Conservation (phyloP, 2,888 invertebrate species). For the Keiferia lycopersicella region DNA sequence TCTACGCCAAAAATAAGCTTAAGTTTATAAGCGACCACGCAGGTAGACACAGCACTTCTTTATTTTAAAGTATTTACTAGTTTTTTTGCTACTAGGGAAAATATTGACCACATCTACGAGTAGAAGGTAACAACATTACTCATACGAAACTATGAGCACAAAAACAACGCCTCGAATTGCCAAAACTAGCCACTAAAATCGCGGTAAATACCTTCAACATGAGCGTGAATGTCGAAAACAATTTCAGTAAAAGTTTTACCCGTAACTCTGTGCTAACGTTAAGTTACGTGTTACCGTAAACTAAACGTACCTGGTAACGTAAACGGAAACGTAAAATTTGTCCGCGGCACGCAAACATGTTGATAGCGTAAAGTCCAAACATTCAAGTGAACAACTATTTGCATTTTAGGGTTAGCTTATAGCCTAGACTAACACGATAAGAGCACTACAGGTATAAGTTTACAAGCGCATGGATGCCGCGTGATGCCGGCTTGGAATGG, state of each 20-base stretch:
- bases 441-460: not conserved
- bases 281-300: slow-evolving; percentile 47
- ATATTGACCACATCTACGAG: no score
- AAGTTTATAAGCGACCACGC: not conserved
- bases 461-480: not conserved
- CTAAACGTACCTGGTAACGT: slow-evolving; percentile 39
- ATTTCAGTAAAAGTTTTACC: slow-evolving; percentile 47
- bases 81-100: no score
- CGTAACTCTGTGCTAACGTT: slow-evolving; percentile 52
- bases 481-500: no score
- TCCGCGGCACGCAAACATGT: slow-evolving; percentile 49
- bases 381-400: slow-evolving; percentile 9
- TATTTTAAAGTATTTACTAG: no score
- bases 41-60: not conserved
- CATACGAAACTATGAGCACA: not conserved
- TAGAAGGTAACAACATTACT: not conserved
- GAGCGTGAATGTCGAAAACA: slow-evolving; percentile 42
- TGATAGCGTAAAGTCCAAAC: slow-evolving; percentile 15
- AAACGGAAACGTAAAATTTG: slow-evolving; percentile 57
- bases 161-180: not conserved
- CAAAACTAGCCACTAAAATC: slow-evolving; percentile 6
- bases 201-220: slow-evolving; percentile 18
- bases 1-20: no score
- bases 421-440: not conserved
- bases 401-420: not conserved